These are phyloP conservation scores for Petaurus breviceps DNA, from an alignment of 2,113 vertebrate genomes.

Conservation along the genomic window DNA sequence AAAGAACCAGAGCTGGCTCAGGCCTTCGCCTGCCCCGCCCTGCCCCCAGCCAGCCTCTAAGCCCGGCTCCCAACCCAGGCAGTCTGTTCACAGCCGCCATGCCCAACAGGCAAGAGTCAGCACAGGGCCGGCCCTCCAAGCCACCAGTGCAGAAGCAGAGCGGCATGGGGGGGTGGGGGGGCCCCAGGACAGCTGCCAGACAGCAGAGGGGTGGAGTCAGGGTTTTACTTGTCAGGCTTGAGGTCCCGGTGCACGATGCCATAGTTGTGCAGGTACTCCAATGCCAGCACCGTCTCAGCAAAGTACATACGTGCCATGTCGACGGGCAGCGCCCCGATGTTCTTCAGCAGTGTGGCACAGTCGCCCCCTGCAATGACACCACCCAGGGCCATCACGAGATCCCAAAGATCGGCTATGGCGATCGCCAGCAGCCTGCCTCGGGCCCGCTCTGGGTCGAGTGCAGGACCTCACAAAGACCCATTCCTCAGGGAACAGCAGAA, in stretches of 20 bases:
- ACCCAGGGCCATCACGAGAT: too few species aligned
- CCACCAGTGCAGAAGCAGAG: too few species aligned
- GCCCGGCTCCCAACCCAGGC: background rate
- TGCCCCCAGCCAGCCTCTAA: background rate
- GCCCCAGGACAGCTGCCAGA: too few species aligned
- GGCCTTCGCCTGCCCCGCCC: background rate
- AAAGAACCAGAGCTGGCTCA: conserved; percentile 24
- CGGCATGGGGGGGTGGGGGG: fast-evolving
- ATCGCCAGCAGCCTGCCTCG: too few species aligned
- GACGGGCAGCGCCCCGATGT: conserved; percentile 95
- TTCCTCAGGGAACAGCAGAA: too few species aligned
- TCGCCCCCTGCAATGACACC: conserved; percentile 89
- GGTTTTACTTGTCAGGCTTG: conserved; percentile 95
- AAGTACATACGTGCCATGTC: conserved; percentile 99
- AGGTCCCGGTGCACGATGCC: conserved; percentile 99
- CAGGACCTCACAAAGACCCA: too few species aligned
- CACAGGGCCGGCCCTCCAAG: too few species aligned
- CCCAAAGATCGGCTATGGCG: background rate
- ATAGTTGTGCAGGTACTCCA: conserved; percentile 98
- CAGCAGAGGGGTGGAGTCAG: too few species aligned
- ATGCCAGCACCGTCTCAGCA: conserved; percentile 94
- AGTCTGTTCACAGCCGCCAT: too few species aligned
- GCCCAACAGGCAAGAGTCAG: too few species aligned
- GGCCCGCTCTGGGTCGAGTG: too few species aligned
- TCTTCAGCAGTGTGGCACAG: conserved; percentile 97